Percentiles rank a stretch among this genome's conserved stretches.
phyloP scores from a whole-genome alignment of 2,888 invertebrate species.

The Ctena decussata region DNA sequence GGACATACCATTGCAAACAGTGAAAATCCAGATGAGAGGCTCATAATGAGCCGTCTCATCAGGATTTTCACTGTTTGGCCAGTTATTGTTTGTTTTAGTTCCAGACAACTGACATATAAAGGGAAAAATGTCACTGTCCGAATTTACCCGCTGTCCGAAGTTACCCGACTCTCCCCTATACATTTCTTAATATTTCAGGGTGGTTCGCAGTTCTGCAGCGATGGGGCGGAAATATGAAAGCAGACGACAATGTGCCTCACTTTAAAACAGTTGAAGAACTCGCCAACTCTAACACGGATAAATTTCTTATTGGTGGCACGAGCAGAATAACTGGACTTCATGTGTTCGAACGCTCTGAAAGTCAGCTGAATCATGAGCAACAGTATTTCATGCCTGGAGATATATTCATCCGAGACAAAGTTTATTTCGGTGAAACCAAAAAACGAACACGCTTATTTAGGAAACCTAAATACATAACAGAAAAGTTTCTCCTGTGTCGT shows the following conservation, averaged over 20 bases:
- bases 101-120: too few relatives aligned
- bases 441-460: conserved; percentile 67
- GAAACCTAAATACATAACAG: conserved; percentile 69
- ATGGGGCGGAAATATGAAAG: conserved; percentile 52
- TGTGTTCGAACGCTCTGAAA: conserved; percentile 51
- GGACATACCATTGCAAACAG: too few relatives aligned
- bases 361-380: conserved; percentile 62
- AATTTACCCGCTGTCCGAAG: too few relatives aligned
- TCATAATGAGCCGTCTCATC: too few relatives aligned
- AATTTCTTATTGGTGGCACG: conserved; percentile 78
- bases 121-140: too few relatives aligned
- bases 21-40: too few relatives aligned
- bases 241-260: conserved; percentile 71
- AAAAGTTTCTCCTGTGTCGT: conserved; percentile 75
- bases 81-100: too few relatives aligned
- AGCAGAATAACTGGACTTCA: conserved; percentile 69
- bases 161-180: too few relatives aligned
- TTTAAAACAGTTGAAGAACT: conserved; percentile 72
- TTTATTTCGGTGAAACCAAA: conserved; percentile 74
- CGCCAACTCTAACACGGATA: conserved; percentile 70
- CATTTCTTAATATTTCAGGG: conserved; percentile 67
- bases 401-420: conserved; percentile 71
- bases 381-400: conserved; percentile 75
- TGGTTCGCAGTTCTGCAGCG: conserved; percentile 79
- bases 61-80: too few relatives aligned